These are phyloP conservation scores for Enteromius radiatus DNA, from an alignment of 2,797 vertebrate genomes.

Conservation along the genomic window DNA sequence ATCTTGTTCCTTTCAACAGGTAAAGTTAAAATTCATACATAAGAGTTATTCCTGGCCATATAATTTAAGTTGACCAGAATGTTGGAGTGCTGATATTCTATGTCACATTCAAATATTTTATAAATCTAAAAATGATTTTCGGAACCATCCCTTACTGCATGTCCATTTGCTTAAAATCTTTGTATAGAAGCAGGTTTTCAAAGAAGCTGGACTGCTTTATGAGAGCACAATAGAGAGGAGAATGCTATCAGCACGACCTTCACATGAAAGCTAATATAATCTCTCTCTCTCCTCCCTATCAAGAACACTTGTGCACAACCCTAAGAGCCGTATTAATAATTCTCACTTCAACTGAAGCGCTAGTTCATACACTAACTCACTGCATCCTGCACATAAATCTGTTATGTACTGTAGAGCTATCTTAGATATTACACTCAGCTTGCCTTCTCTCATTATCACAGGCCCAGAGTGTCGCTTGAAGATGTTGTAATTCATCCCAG, in stretches of 20 bases:
- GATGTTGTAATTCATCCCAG: conserved; percentile 74
- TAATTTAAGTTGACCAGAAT: neutral
- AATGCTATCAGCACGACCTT: conserved; percentile 33
- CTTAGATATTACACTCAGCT: neutral
- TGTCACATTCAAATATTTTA: neutral
- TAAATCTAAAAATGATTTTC: neutral
- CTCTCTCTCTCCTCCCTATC: conserved; percentile 6
- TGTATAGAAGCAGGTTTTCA: conserved; percentile 13
- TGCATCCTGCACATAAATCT: neutral
- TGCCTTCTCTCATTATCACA: conserved; percentile 14
- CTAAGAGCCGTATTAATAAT: neutral
- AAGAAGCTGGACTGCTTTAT: conserved; percentile 2
- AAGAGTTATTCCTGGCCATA: neutral
- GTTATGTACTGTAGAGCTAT: conserved; percentile 8
- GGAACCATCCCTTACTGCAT: neutral
- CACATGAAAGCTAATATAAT: conserved; percentile 43
- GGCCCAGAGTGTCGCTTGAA: conserved; percentile 6
- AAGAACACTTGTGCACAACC: neutral
- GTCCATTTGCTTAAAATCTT: neutral
- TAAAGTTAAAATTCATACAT: neutral
- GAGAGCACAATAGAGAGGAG: conserved; percentile 31
- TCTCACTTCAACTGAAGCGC: neutral
- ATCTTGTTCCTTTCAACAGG: neutral
- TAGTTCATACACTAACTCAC: neutral
- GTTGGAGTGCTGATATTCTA: neutral